Conservation (phyloP, 2,888 invertebrate species). For the Spisula subtruncata region DNA sequence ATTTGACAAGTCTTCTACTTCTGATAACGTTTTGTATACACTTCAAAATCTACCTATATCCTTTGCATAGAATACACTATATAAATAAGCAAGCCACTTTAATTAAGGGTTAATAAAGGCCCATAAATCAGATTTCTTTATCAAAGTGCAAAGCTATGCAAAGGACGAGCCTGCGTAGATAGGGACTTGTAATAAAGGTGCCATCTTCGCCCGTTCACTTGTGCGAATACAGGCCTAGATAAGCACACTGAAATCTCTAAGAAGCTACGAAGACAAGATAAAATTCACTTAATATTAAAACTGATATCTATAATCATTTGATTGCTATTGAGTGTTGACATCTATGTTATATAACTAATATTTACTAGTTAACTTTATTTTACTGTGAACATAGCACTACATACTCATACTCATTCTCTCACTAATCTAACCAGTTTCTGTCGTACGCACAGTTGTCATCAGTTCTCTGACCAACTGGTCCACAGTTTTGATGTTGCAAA, state of each 20-base stretch:
- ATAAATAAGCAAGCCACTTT: conserved; percentile 29
- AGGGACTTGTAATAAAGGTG: neutral
- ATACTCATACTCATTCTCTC: no score
- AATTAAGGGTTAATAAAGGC: conserved; percentile 24
- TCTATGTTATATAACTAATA: neutral
- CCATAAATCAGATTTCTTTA: conserved; percentile 34
- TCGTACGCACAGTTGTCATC: no score
- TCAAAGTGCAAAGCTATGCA: conserved; percentile 8
- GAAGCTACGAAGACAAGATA: neutral
- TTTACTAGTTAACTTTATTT: neutral
- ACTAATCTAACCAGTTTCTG: no score
- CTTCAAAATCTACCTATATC: neutral
- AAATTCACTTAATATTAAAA: conserved; percentile 3
- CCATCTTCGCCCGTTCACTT: neutral
- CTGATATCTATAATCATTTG: neutral
- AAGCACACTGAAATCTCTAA: neutral
- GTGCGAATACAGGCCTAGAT: neutral
- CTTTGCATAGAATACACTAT: neutral
- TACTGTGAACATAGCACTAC: no score
- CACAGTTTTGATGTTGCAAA: no score
- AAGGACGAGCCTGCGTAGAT: neutral
- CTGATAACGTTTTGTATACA: neutral
- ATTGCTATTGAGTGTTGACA: conserved; percentile 5
- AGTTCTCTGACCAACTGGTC: no score
- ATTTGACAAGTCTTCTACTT: neutral